Evolutionary conservation across 2,113 vertebrate species (phyloP).

Genomic region (Nansenia antarctica): DNA sequence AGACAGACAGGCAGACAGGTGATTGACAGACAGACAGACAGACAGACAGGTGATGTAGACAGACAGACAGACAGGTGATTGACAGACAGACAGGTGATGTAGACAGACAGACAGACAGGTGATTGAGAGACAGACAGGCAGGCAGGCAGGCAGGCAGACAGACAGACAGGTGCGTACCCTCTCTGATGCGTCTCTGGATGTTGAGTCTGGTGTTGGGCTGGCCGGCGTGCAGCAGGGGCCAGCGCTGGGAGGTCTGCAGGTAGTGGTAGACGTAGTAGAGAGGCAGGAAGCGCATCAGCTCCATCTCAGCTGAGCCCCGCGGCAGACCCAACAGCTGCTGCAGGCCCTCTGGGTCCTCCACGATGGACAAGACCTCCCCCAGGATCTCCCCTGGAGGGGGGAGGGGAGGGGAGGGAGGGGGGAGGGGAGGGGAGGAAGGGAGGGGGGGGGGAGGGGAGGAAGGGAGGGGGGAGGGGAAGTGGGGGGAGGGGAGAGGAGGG

Average conservation of each 20-base stretch:
- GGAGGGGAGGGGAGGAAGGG: background rate
- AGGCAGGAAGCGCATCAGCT: slow-evolving; percentile 74
- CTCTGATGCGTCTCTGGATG: slow-evolving; percentile 78
- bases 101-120: too few species aligned
- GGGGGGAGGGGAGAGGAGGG: too few species aligned
- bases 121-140: background rate
- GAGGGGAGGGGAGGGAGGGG: background rate
- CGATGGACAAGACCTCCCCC: slow-evolving; percentile 76
- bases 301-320: slow-evolving; percentile 79
- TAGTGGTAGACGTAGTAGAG: slow-evolving; percentile 83
- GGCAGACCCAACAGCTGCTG: slow-evolving; percentile 75
- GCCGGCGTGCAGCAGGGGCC: slow-evolving; percentile 73
- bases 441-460: too few species aligned
- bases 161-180: slow-evolving; percentile 72
- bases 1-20: too few species aligned
- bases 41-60: too few species aligned
- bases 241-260: slow-evolving; percentile 77
- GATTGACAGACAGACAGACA: too few species aligned
- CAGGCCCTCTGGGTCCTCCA: slow-evolving; percentile 71
- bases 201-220: slow-evolving; percentile 43
- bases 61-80: too few species aligned
- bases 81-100: too few species aligned
- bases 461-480: too few species aligned
- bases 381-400: slow-evolving; percentile 79
- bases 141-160: background rate